A percentile compares a stretch with the other conserved stretches of the same genome.
phyloP scores from a whole-genome alignment of 2,888 invertebrate species.

The Cenopis cana region DNA sequence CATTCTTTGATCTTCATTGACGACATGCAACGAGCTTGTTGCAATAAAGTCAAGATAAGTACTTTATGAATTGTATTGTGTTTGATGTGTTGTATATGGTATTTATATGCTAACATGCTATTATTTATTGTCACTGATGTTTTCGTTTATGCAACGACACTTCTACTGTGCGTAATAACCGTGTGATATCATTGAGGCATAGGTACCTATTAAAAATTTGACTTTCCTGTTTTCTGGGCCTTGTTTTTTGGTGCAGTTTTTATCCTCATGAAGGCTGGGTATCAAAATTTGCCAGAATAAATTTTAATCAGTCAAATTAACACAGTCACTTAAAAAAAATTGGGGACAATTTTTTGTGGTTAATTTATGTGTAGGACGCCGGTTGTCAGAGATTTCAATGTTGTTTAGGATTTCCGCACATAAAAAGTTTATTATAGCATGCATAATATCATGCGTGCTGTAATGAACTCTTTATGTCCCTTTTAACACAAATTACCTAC shows the following conservation, averaged over 20 bases:
- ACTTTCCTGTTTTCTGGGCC: not conserved
- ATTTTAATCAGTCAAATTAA: too few relatives aligned
- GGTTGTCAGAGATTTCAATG: not conserved
- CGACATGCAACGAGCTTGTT: not conserved
- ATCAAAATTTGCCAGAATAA: too few relatives aligned
- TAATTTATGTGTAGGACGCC: too few relatives aligned
- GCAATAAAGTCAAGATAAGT: conserved; percentile 10
- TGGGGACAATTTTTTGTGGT: too few relatives aligned
- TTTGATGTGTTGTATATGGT: not conserved
- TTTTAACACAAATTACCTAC: not conserved
- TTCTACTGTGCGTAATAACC: conserved; percentile 7
- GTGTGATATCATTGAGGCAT: conserved; percentile 6
- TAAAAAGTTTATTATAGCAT: too few relatives aligned
- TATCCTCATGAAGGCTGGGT: too few relatives aligned
- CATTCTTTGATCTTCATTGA: not conserved
- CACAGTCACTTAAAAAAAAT: too few relatives aligned
- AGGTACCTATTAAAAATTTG: not conserved
- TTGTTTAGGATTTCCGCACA: not conserved
- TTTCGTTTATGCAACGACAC: conserved; percentile 18
- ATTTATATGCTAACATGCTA: conserved; percentile 20
- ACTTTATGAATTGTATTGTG: conserved; percentile 15
- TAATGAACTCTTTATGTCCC: not conserved
- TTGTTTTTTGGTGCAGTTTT: not conserved
- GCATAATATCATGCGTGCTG: too few relatives aligned
- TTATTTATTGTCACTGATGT: conserved; percentile 24